A percentile compares a stretch with the other conserved stretches of the same genome.
phyloP scores from a whole-genome alignment of 2,888 invertebrate species.

The Apamea crenata region DNA sequence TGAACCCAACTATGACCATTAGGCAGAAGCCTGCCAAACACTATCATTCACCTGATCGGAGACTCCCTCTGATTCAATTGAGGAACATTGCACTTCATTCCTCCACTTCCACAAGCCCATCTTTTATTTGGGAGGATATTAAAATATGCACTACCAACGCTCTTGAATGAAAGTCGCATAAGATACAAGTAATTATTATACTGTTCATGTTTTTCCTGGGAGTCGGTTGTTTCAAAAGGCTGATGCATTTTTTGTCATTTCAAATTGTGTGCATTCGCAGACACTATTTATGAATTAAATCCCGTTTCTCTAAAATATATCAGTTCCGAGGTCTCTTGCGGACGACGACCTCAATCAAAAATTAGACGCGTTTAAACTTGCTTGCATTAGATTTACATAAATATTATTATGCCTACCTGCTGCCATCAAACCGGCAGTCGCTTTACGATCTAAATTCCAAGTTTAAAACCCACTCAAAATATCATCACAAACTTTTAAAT shows the following conservation, averaged over 20 bases:
- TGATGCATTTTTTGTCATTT: conserved; percentile 14
- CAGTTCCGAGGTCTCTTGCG: conserved; percentile 39
- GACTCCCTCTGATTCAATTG: neutral
- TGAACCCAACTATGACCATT: neutral
- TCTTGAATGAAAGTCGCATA: neutral
- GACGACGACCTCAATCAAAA: conserved; percentile 43
- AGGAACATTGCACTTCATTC: neutral
- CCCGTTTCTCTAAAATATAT: conserved; percentile 19
- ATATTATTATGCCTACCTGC: conserved; percentile 10
- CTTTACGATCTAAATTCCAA: neutral
- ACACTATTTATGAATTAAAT: conserved; percentile 15
- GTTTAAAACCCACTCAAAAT: neutral
- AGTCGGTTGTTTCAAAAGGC: neutral
- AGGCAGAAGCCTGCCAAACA: neutral
- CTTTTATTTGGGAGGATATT: neutral
- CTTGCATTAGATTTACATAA: conserved; percentile 46
- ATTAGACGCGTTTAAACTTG: conserved; percentile 22
- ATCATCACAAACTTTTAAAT: neutral
- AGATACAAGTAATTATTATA: neutral
- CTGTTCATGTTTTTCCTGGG: neutral
- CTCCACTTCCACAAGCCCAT: neutral
- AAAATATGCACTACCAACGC: neutral
- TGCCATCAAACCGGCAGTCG: conserved; percentile 11
- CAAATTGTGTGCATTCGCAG: neutral
- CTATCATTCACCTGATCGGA: neutral